These are phyloP conservation scores for Hipposideros armiger DNA, from an alignment of 2,113 vertebrate genomes.

Conservation along the genomic window DNA sequence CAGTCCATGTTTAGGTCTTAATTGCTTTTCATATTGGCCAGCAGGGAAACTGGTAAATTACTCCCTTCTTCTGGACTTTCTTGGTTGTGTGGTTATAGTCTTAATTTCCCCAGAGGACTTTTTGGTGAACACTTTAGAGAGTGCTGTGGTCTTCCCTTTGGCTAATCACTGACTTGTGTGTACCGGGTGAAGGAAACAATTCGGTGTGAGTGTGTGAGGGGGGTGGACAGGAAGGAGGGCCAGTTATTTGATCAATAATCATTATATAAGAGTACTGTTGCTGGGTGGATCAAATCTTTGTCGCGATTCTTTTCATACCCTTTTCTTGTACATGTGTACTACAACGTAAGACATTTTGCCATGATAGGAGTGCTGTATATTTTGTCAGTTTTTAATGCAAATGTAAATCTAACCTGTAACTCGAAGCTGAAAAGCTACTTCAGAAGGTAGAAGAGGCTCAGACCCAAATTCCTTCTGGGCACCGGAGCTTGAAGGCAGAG, in stretches of 20 bases:
- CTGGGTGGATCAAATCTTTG: not conserved
- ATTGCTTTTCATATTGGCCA: not conserved
- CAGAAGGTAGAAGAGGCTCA: not conserved
- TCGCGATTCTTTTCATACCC: not conserved
- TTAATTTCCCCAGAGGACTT: not conserved
- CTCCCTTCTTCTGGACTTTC: not conserved
- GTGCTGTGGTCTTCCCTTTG: not conserved
- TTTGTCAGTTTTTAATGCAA: conserved; percentile 46
- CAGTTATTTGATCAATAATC: not conserved
- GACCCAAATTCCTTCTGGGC: not conserved
- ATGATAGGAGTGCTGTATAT: not conserved
- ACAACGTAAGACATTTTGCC: not conserved
- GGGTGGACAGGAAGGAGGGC: not conserved
- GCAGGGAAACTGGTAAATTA: not conserved
- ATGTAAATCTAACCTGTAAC: not conserved
- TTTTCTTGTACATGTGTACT: not conserved
- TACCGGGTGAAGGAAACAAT: not conserved
- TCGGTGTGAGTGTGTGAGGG: rapidly evolving
- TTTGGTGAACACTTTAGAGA: not conserved
- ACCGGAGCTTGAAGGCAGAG: not conserved
- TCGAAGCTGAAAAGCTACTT: not conserved
- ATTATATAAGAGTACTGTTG: not conserved
- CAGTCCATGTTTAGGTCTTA: not conserved
- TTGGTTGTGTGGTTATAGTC: not conserved
- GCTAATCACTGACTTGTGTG: not conserved